phyloP scores from a whole-genome alignment of 64 coral and sea anemone genomes.

The Montipora cactus region DNA sequence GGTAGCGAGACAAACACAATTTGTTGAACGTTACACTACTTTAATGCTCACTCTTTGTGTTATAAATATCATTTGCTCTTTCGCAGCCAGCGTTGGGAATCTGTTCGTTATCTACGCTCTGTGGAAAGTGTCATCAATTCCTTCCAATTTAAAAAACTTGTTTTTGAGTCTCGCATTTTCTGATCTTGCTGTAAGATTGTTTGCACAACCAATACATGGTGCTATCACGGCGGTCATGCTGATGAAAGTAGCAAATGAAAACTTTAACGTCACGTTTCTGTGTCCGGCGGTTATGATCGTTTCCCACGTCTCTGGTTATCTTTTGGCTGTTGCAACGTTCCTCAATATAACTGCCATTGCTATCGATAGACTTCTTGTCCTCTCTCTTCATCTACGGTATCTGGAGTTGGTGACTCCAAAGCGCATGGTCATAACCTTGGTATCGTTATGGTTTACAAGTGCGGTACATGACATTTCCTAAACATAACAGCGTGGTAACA shows the following conservation, averaged over 20 bases:
- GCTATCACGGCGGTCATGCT: not conserved
- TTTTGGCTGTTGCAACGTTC: slow-evolving; percentile 10
- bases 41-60: not conserved
- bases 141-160: not conserved
- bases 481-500: not conserved
- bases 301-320: not conserved
- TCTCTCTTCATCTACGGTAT: slow-evolving; percentile 44
- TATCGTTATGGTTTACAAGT: slow-evolving; percentile 2
- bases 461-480: not conserved
- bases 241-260: not conserved
- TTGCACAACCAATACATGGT: slow-evolving; percentile 20
- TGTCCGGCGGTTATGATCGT: not conserved
- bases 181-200: slow-evolving; percentile 26
- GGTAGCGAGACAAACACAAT: not conserved
- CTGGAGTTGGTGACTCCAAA: slow-evolving; percentile 1
- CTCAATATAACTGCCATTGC: slow-evolving; percentile 26
- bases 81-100: not conserved
- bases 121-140: not conserved
- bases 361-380: slow-evolving; percentile 43
- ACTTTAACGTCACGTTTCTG: not conserved
- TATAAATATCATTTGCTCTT: not conserved
- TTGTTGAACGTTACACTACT: not conserved
- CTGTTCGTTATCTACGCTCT: not conserved
- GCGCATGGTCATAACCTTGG: not conserved
- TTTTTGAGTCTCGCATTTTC: slow-evolving; percentile 33